A percentile compares a stretch with the other conserved stretches of the same genome.
These are phyloP conservation scores for Synchiropus splendidus DNA, from an alignment of 2,113 vertebrate genomes.

Conservation along the genomic window DNA sequence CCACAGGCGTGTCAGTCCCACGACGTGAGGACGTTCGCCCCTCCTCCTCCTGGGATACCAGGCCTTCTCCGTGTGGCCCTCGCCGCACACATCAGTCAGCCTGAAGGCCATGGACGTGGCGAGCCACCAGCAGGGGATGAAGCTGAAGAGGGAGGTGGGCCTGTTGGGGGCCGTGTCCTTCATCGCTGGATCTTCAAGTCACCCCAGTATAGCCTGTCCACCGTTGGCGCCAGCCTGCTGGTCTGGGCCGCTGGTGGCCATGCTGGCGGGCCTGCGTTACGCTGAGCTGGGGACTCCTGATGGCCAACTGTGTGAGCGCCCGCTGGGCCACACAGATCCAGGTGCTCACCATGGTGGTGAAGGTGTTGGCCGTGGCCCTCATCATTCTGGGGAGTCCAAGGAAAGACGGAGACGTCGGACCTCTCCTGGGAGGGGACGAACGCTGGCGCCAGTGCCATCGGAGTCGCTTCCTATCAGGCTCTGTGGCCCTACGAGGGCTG, in stretches of 20 bases:
- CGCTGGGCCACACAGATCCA: conserved; percentile 60
- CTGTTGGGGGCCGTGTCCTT: conserved; percentile 70
- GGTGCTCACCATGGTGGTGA: conserved; percentile 61
- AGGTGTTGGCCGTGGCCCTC: conserved; percentile 63
- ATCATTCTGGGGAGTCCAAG: conserved; percentile 67
- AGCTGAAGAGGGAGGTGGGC: conserved; percentile 53
- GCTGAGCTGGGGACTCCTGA: conserved; percentile 73
- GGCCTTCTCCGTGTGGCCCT: no score
- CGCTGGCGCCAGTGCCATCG: conserved; percentile 42
- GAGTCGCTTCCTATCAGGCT: conserved; percentile 75
- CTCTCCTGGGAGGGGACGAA: conserved; percentile 67
- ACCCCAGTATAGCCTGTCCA: conserved; percentile 68
- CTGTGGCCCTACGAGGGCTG: conserved; percentile 80
- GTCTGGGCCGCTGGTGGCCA: conserved; percentile 72
- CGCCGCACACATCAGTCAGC: no score
- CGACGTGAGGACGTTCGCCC: no score
- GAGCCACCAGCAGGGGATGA: conserved; percentile 18
- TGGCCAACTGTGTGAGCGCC: conserved; percentile 72
- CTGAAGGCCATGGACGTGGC: no score
- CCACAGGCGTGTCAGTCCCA: no score
- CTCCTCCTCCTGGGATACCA: no score
- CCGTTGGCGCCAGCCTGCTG: conserved; percentile 70
- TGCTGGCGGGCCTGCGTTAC: conserved; percentile 73
- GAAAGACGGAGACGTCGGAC: conserved; percentile 56
- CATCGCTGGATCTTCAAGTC: conserved; percentile 66